Evolutionary conservation across 2,797 vertebrate genomes (phyloP).

Genomic region (Anabas testudineus): DNA sequence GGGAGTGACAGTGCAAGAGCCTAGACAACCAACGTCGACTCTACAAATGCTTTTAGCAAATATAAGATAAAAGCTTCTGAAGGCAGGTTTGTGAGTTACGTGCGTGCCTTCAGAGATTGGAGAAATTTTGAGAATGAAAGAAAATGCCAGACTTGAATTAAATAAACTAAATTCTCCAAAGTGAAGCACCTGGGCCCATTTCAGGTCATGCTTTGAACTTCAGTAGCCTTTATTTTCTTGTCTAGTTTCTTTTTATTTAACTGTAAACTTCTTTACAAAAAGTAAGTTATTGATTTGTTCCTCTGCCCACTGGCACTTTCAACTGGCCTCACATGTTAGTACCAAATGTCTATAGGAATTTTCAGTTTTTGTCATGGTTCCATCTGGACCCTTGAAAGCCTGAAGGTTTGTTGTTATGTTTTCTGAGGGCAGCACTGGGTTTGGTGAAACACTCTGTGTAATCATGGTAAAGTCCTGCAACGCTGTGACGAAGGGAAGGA

Average conservation of each 20-base stretch:
- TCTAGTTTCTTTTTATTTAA: slow-evolving; percentile 14
- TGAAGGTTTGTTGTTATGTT: slow-evolving; percentile 41
- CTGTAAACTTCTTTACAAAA: slow-evolving; percentile 19
- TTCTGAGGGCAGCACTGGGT: slow-evolving; percentile 34
- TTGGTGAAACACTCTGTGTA: slow-evolving; percentile 46
- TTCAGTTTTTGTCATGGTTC: slow-evolving; percentile 29
- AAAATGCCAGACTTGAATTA: too few relatives aligned
- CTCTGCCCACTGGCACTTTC: slow-evolving; percentile 28
- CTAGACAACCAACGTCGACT: neutral
- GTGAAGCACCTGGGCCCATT: neutral
- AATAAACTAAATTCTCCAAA: too few relatives aligned
- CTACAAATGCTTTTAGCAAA: neutral
- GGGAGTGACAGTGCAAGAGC: slow-evolving; percentile 1
- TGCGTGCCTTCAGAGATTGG: neutral
- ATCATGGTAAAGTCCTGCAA: slow-evolving; percentile 64
- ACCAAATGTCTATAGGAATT: slow-evolving; percentile 42
- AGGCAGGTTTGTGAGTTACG: too few relatives aligned
- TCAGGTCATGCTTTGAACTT: neutral
- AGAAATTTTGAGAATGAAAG: neutral
- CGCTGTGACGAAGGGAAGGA: slow-evolving; percentile 57
- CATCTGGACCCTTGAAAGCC: slow-evolving; percentile 30
- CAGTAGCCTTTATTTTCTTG: neutral
- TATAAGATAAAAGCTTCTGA: neutral
- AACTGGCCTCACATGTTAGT: slow-evolving; percentile 21
- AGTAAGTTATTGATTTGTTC: slow-evolving; percentile 11